Conservation (phyloP, 1,140 invertebrate genomes). For the Drosophila burlai region DNA sequence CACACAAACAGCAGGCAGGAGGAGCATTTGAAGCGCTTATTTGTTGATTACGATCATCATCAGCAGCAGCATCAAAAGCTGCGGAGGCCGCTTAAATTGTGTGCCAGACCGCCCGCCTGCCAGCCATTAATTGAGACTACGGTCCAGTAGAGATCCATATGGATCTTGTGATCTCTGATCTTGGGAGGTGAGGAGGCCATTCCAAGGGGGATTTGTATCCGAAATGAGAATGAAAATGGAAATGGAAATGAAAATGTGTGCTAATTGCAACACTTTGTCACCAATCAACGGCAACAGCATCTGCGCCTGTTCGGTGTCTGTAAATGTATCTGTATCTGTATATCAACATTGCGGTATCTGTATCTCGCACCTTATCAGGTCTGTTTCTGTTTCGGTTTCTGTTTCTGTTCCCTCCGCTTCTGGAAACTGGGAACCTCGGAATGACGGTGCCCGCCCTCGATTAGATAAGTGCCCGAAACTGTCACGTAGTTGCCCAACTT, state of each 20-base stretch:
- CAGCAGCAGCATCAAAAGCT: conserved; percentile 38
- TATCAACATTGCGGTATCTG: conserved; percentile 9
- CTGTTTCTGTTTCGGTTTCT: not conserved
- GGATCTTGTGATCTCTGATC: conserved; percentile 53
- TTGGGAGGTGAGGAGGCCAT: conserved; percentile 27
- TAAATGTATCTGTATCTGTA: conserved; percentile 8
- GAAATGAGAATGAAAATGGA: conserved; percentile 16
- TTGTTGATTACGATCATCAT: conserved; percentile 52
- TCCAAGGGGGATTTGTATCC: not conserved
- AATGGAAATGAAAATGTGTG: conserved; percentile 53
- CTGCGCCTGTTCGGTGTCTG: conserved; percentile 16
- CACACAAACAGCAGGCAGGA: conserved; percentile 6
- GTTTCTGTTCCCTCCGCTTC: not conserved
- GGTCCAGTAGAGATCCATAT: conserved; percentile 30
- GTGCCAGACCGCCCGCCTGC: conserved; percentile 8
- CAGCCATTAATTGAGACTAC: conserved; percentile 46
- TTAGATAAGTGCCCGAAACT: conserved; percentile 61
- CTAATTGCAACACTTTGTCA: conserved; percentile 71
- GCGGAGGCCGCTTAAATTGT: conserved; percentile 45
- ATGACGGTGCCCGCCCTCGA: conserved; percentile 31
- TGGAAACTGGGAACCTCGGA: not conserved
- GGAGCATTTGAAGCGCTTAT: conserved; percentile 25
- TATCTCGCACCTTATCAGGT: conserved; percentile 32
- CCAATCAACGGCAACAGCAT: conserved; percentile 57
- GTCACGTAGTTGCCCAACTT: conserved; percentile 67